Base-by-base conservation (phyloP, 1,140 invertebrate species). In the Zaprionus davidi region DNA sequence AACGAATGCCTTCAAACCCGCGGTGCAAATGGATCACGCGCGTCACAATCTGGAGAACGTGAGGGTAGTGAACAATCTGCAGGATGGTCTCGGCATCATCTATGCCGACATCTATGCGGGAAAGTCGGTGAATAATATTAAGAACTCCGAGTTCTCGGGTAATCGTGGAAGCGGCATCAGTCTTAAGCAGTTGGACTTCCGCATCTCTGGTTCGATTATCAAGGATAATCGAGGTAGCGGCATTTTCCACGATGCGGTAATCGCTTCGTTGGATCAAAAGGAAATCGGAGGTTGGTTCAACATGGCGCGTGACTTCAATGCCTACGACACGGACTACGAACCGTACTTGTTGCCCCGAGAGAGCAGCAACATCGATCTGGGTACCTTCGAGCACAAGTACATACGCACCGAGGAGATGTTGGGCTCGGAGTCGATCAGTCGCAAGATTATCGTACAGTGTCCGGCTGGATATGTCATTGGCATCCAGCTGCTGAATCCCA, bases 21-120 rank as follows among this genome's bases (percentile, higher is more conserved):
- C 98, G 0, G 93, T 99, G 2, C 98, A 99, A 94, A 97, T 99
- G 67, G 99, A 99, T 93, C 99, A 99, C 93, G 97, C 98, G 60
- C 95, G 97, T 63, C 98, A 99, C 90, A 96, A 97, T 26, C 94
- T 99, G 74, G 96, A 98, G 87, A 96, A 97, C 78, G 95, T 99
- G 5, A 95, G 95, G 79, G 94, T 99, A 2, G 93, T 95, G 0
- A 95, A 97, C 78, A 99, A 98, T 92, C 95, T 96, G 28, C 96
- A 97, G 86, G 97, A 98, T 92, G 98, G 98, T 0, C 92, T 99
- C 15, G 97, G 97, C 13, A 94, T 99, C 38, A 93, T 98, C 20
- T 98, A 98, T 91, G 97, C 97, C 1, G 97, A 98, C 92, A 95
- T 98, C 38, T 98, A 97, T 93, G 96, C 96, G 2, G 95, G 96